Conservation (phyloP, 2,888 invertebrate genomes). For the Vandiemenella viatica region DNA sequence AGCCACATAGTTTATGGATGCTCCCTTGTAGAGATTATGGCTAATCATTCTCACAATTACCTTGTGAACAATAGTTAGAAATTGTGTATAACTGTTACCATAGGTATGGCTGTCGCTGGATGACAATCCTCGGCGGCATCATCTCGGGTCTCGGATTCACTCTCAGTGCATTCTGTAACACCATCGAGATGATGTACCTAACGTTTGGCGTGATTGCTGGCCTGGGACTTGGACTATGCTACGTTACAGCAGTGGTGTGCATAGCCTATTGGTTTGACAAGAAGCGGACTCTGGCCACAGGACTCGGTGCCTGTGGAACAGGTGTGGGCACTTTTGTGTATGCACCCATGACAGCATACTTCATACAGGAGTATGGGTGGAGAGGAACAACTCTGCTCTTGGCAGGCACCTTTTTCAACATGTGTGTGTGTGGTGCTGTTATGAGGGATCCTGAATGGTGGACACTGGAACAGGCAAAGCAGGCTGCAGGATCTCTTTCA, state of each 20-base stretch:
- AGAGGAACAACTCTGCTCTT: constrained; percentile 63
- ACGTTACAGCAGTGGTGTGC: constrained; percentile 61
- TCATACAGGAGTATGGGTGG: constrained; percentile 71
- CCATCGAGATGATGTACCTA: constrained; percentile 63
- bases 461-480: constrained; percentile 43
- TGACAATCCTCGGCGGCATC: constrained; percentile 29
- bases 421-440: constrained; percentile 70
- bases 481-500: constrained; percentile 26
- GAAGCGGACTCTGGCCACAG: constrained; percentile 70
- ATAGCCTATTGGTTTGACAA: constrained; percentile 89
- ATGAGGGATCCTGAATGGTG: constrained; percentile 85
- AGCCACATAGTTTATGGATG: no score
- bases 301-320: constrained; percentile 75
- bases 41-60: no score
- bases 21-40: no score
- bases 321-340: constrained; percentile 81
- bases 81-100: no score
- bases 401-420: constrained; percentile 70
- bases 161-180: constrained; percentile 46
- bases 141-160: constrained; percentile 50
- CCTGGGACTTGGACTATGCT: constrained; percentile 67
- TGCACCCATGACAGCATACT: constrained; percentile 68
- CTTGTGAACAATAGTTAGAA: no score
- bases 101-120: constrained; percentile 57
- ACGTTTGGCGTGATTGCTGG: constrained; percentile 78